A percentile compares a stretch with the other conserved stretches of the same genome.
These are phyloP conservation scores for Lophius americanus DNA, from an alignment of 2,797 vertebrate genomes.

Conservation along the genomic window DNA sequence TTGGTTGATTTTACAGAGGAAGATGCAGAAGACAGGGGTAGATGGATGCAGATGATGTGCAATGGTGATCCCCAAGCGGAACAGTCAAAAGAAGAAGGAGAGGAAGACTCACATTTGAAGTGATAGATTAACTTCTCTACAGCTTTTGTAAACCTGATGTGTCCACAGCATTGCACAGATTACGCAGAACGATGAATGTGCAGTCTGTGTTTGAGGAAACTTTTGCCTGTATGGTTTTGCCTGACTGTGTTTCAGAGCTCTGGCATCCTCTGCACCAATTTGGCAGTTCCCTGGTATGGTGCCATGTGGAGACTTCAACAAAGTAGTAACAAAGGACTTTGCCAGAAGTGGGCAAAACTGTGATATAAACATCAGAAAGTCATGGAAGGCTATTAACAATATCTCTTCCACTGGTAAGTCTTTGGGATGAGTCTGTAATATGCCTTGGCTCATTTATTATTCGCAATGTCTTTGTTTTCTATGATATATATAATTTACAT, in stretches of 20 bases:
- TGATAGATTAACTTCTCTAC: background rate
- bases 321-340: slow-evolving; percentile 90
- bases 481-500: too few relatives aligned
- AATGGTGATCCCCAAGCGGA: too few relatives aligned
- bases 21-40: too few relatives aligned
- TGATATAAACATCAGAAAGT: slow-evolving; percentile 85
- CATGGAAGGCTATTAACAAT: slow-evolving; percentile 88
- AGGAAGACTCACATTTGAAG: background rate
- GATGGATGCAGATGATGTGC: too few relatives aligned
- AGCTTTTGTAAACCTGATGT: slow-evolving; percentile 1
- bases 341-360: slow-evolving; percentile 85
- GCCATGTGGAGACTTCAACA: slow-evolving; percentile 88
- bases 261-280: slow-evolving; percentile 95
- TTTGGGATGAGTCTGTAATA: background rate
- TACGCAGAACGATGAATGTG: slow-evolving; percentile 11
- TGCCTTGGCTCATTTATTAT: background rate
- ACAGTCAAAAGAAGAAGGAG: too few relatives aligned
- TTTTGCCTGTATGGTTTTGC: slow-evolving; percentile 1
- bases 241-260: slow-evolving; percentile 81
- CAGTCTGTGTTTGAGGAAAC: slow-evolving; percentile 14
- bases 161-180: background rate
- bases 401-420: slow-evolving; percentile 85
- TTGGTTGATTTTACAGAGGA: too few relatives aligned
- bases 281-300: slow-evolving; percentile 93
- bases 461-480: background rate